Base-by-base conservation (phyloP, 1,140 invertebrate species). In the Apis laboriosa region DNA sequence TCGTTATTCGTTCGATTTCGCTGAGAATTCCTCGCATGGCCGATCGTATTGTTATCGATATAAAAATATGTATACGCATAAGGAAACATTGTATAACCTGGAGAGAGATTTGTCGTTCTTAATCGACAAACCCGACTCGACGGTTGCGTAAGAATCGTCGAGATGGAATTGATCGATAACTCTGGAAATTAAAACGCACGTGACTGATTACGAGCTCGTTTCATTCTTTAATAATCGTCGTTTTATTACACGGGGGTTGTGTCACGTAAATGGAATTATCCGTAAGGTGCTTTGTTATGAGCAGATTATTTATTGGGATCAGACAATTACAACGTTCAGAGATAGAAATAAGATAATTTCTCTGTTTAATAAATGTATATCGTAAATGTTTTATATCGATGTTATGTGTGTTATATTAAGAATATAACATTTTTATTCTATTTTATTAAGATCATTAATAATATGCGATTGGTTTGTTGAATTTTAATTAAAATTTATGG, bases 131-230 rank as follows among this genome's bases (percentile, higher is more conserved):
- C 58, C 19, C 73, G n/a, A 60, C 60, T 63, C 43, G 58, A 61
- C 13, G 11, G n/a, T 64, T 76, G 74, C 60, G 74, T 76, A 76
- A 76, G 74, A 53, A 76, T 63, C 49, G 61, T 34, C 19, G 8
- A 24, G 74, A 66, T 55, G 49, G 64, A 76, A 76, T 76, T 76
- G 49, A 76, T 76, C 63, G 61, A 19, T 24, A 17, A n/a, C 24
- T 34, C 17, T 5, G 61, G 17, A 21, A 66, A 66, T 66, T 77
- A 66, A 24, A 77, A 9, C 19, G 43, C 34, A 13, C 8, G 24
- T 2, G 7, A n/a, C 17, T 34, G 61, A 55, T 66, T n/a, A 55
- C 61, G 51, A 43, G 19, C 28, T 55, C 60, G 49, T 63, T 75
- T 34, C 51, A 19, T 53, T 55, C 64, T 55, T 17, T 34, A 64